Conservation (phyloP, 1,140 invertebrate genomes). For the Bombus impatiens region DNA sequence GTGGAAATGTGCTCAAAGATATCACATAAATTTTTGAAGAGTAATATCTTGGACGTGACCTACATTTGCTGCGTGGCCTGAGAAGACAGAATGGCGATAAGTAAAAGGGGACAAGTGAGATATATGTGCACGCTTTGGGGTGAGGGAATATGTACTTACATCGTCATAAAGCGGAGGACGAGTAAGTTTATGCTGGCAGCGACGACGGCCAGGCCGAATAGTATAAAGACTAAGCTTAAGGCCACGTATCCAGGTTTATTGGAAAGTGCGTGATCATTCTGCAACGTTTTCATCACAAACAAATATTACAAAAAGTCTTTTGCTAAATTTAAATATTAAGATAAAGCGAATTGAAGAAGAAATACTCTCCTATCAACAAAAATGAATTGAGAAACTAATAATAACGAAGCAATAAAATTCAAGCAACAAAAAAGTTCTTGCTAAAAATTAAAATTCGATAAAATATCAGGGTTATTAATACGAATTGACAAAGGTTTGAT, state of each 20-base stretch:
- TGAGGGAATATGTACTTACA: conserved; percentile 82
- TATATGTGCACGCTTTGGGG: neutral
- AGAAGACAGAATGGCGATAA: neutral
- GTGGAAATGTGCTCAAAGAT: too few relatives aligned
- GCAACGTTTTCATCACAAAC: conserved; percentile 69
- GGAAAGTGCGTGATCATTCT: conserved; percentile 96
- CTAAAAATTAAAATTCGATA: neutral
- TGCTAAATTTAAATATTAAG: too few relatives aligned
- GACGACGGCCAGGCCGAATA: conserved; percentile 98
- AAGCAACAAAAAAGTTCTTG: neutral
- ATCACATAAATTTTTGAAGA: neutral
- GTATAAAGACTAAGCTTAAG: conserved; percentile 97
- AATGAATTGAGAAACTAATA: neutral
- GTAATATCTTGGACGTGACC: neutral
- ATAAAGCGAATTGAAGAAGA: too few relatives aligned
- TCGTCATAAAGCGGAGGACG: conserved; percentile 98
- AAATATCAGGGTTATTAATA: neutral
- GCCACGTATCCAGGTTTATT: conserved; percentile 98
- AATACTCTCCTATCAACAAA: too few relatives aligned
- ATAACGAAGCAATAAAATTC: neutral
- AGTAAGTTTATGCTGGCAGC: conserved; percentile 99
- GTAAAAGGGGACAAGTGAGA: neutral
- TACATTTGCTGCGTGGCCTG: neutral
- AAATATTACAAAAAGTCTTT: neutral
- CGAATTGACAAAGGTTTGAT: neutral